Evolutionary conservation across 1,140 invertebrate species (phyloP), one percentile per base, ranked within the genome.

Genomic region (Coptotermes formosanus): DNA sequence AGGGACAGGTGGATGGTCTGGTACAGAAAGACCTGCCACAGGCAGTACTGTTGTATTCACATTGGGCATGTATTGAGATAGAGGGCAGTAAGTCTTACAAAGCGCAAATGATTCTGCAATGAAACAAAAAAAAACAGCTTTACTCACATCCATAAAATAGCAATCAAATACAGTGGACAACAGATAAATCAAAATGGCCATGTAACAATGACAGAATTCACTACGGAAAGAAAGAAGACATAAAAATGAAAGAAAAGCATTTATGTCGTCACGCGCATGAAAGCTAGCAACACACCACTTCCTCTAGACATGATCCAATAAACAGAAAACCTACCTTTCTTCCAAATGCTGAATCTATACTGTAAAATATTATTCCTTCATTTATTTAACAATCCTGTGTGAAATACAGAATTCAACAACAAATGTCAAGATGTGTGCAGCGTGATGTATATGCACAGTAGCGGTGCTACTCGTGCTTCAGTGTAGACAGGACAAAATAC

Each of bases 91-190:
- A 81, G 95, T 92, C 90, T 95, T 93, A 89, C 98, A 99, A 3
- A 99, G 97, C 44, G 98, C 97, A 94, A 99, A 99, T 4, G 98
- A 96, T 91, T 99, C 95, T 93, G 90, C 86, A 93, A 92, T 87
- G 87, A 88, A 87, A 88, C 14, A 75, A 2, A 75, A 75, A 55
- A 1, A 30, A n/a, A 11, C 14, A 7, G 7, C n/a, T 9, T n/a
- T 75, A n/a, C 9, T 30, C n/a, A 88, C 48, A 84, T 85, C 9
- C 19, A 83, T 25, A 8, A 43, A 44, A 9, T 45, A 55, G 14
- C 38, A 83, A 25, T 83, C 43, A 32, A 16, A 38, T n/a, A 32
- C 14, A 38, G 16, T n/a, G 43, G 14, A 43, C n/a, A 21, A 83
- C 12, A 52, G 23, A 45, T 7, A 83, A 44, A 44, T 44, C 8